phyloP scores from a whole-genome alignment of 2,888 invertebrate species.

The Phaedon cochleariae region DNA sequence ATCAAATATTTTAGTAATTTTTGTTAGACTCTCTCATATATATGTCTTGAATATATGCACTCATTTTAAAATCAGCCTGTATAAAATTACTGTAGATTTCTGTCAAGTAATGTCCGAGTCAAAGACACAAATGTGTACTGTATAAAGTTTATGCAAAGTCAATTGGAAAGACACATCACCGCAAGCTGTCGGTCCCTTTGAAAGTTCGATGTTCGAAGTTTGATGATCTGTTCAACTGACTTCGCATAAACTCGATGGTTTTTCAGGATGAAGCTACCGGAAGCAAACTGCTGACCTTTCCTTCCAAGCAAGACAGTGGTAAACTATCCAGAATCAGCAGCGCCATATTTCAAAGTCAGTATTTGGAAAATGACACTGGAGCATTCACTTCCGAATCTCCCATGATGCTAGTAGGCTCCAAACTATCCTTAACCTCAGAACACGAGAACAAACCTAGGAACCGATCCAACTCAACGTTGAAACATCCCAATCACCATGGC shows the following conservation, averaged over 20 bases:
- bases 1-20: too few species aligned
- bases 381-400: slow-evolving; percentile 13
- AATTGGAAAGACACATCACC: too few species aligned
- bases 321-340: slow-evolving; percentile 13
- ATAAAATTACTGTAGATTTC: too few species aligned
- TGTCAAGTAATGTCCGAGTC: too few species aligned
- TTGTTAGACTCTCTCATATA: too few species aligned
- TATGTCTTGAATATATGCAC: too few species aligned
- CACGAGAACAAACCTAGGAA: not conserved
- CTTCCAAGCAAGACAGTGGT: not conserved
- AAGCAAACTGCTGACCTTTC: not conserved
- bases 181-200: too few species aligned
- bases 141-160: too few species aligned
- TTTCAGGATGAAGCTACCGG: not conserved
- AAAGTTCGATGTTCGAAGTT: too few species aligned
- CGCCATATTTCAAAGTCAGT: slow-evolving; percentile 7
- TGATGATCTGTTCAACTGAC: too few species aligned
- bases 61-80: too few species aligned
- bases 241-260: not conserved
- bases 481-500: not conserved
- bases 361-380: slow-evolving; percentile 6
- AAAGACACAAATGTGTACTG: too few species aligned
- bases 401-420: slow-evolving; percentile 12
- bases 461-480: not conserved
- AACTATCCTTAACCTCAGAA: not conserved